A percentile compares a stretch with the other conserved stretches of the same genome.
These are phyloP conservation scores for Monopis laevigella DNA, from an alignment of 2,888 invertebrate genomes.

Conservation along the genomic window DNA sequence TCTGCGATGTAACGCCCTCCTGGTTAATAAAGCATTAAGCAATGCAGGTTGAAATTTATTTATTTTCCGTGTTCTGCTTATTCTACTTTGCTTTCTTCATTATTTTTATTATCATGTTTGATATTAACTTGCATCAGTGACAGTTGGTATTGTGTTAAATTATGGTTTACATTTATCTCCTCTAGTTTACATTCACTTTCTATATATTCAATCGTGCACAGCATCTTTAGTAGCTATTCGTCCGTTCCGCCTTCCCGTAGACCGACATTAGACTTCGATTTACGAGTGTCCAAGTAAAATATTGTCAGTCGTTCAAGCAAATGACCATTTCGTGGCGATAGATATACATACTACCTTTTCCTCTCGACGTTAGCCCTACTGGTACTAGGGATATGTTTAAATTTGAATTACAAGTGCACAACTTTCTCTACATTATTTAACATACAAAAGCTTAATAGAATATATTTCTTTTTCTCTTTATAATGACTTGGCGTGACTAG, in stretches of 20 bases:
- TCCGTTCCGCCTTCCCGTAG: conserved; percentile 9
- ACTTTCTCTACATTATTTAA: conserved; percentile 11
- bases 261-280: conserved; percentile 11
- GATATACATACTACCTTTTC: conserved; percentile 18
- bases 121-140: background rate
- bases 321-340: conserved; percentile 30
- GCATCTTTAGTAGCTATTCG: conserved; percentile 12
- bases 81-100: background rate
- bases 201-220: conserved; percentile 12
- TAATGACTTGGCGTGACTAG: background rate
- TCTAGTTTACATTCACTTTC: conserved; percentile 10
- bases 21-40: conserved; percentile 5
- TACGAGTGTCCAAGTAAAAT: conserved; percentile 21
- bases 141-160: no score
- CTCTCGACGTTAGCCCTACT: conserved; percentile 10
- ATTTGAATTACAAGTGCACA: conserved; percentile 9
- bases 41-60: background rate
- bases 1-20: conserved; percentile 10
- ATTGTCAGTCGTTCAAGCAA: conserved; percentile 25
- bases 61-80: conserved; percentile 2
- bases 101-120: background rate
- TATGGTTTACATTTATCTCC: conserved; percentile 3
- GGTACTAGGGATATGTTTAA: conserved; percentile 9
- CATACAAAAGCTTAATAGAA: no score
- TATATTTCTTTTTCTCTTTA: background rate